phyloP scores from a whole-genome alignment of 2,113 vertebrate species.

The Chrysochloris asiatica region DNA sequence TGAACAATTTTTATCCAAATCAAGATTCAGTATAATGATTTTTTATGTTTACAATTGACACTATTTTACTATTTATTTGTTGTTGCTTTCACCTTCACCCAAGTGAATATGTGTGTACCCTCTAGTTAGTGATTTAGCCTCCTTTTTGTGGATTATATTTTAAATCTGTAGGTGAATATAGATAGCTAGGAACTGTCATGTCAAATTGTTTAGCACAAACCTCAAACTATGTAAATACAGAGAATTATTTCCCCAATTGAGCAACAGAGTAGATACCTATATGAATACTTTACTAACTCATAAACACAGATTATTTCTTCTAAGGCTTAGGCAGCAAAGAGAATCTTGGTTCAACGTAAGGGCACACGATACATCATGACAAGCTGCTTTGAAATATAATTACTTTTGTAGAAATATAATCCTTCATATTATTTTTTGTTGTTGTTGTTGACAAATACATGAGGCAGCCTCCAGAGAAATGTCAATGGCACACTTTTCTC shows the following conservation, averaged over 20 bases:
- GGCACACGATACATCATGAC: slow-evolving; percentile 40
- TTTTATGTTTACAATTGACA: background rate
- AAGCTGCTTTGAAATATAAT: slow-evolving; percentile 74
- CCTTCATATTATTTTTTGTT: slow-evolving; percentile 80
- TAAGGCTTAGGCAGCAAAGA: slow-evolving; percentile 76
- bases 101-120: no score
- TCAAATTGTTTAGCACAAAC: slow-evolving; percentile 76
- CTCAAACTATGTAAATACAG: slow-evolving; percentile 75
- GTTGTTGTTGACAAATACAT: slow-evolving; percentile 81
- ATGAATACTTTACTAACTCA: slow-evolving; percentile 66
- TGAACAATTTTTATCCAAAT: slow-evolving; percentile 65
- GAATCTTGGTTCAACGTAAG: slow-evolving; percentile 51
- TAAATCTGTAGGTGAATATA: slow-evolving; percentile 79
- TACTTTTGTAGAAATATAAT: slow-evolving; percentile 79
- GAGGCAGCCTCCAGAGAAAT: slow-evolving; percentile 73
- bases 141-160: slow-evolving; percentile 75
- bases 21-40: slow-evolving; percentile 69
- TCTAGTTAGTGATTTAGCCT: no score
- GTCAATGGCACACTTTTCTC: slow-evolving; percentile 74
- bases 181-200: slow-evolving; percentile 62
- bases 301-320: slow-evolving; percentile 68
- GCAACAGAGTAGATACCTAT: slow-evolving; percentile 57
- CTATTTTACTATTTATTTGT: background rate
- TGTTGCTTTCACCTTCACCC: background rate
- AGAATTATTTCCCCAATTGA: slow-evolving; percentile 74